Conservation (phyloP, 1,140 invertebrate species). For the Agrilus planipennis region DNA sequence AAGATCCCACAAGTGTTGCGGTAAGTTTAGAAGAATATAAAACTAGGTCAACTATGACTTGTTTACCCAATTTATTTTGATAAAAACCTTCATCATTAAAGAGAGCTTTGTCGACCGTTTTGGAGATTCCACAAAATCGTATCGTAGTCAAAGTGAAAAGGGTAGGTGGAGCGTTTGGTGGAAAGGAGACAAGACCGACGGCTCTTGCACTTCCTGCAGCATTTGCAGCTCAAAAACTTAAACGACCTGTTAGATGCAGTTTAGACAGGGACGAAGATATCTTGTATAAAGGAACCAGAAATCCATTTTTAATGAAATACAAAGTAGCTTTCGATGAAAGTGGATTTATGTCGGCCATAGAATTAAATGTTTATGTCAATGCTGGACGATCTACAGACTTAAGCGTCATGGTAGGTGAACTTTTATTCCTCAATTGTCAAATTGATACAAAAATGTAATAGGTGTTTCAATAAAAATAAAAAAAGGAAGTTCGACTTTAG, state of each 20-base stretch:
- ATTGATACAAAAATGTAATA: no score
- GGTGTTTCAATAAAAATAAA: no score
- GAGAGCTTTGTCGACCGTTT: constrained; percentile 27
- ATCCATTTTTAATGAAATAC: constrained; percentile 81
- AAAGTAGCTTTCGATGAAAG: constrained; percentile 68
- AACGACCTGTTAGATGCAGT: constrained; percentile 73
- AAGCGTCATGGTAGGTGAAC: constrained; percentile 66
- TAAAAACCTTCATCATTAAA: neutral
- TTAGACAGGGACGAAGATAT: constrained; percentile 93
- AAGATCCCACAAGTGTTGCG: constrained; percentile 65
- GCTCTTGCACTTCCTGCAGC: constrained; percentile 52
- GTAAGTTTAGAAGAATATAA: no score
- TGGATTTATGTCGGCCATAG: constrained; percentile 61
- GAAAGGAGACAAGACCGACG: constrained; percentile 73
- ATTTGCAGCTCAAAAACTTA: constrained; percentile 57
- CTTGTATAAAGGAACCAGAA: constrained; percentile 72
- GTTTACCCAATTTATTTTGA: neutral
- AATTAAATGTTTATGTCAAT: constrained; percentile 70
- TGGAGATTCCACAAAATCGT: constrained; percentile 66
- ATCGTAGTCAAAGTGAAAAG: constrained; percentile 70
- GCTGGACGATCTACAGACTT: constrained; percentile 74
- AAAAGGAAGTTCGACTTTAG: no score
- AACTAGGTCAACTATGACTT: no score
- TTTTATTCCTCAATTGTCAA: no score
- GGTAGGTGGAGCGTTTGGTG: constrained; percentile 91